Percentiles rank a stretch among this genome's conserved stretches.
phyloP scores from a whole-genome alignment of 2,113 vertebrate species.

The Alligator mississippiensis region DNA sequence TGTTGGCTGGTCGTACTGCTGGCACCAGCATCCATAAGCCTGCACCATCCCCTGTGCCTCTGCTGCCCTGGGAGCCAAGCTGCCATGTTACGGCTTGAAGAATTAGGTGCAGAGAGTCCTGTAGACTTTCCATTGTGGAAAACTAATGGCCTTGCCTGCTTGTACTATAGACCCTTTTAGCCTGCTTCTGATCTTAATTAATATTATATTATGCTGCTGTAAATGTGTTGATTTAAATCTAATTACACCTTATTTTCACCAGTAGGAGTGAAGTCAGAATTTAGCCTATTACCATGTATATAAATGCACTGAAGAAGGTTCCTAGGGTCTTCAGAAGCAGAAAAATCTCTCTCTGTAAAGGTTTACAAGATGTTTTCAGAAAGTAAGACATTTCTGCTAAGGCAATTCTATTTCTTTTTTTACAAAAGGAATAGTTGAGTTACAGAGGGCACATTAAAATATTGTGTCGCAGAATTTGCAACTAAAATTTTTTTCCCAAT shows the following conservation, averaged over 20 bases:
- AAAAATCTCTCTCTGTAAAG: not conserved
- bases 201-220: not conserved
- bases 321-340: not conserved
- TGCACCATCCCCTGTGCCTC: no score
- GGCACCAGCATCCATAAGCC: no score
- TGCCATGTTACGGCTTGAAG: no score
- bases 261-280: not conserved
- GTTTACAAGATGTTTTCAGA: not conserved
- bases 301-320: not conserved
- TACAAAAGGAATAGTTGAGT: slow-evolving; percentile 23
- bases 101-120: not conserved
- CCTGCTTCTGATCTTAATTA: not conserved
- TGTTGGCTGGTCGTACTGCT: no score
- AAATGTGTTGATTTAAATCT: not conserved
- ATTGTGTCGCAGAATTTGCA: not conserved
- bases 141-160: not conserved
- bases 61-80: no score
- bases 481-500: not conserved
- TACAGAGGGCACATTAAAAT: not conserved
- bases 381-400: not conserved
- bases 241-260: not conserved
- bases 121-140: not conserved
- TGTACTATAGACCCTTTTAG: not conserved
- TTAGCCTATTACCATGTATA: not conserved
- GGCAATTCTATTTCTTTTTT: slow-evolving; percentile 34